These are phyloP conservation scores for Oreortyx pictus DNA, from an alignment of 2,797 vertebrate species.

Conservation along the genomic window DNA sequence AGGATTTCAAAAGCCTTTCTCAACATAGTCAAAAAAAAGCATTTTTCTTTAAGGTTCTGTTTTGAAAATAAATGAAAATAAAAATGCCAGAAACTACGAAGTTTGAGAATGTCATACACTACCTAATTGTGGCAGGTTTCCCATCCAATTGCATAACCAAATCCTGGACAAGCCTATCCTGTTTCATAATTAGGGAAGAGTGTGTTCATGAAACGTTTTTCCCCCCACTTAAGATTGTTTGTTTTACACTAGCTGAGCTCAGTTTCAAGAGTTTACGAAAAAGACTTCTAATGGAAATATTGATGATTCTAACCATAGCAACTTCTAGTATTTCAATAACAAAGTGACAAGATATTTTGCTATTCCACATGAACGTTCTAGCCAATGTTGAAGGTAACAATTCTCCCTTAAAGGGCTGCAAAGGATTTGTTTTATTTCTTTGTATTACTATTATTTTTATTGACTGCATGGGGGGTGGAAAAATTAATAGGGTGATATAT, in stretches of 20 bases:
- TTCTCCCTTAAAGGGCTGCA: neutral
- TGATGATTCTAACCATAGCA: conserved; percentile 58
- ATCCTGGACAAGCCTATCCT: conserved; percentile 41
- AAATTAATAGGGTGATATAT: no score
- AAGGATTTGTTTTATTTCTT: neutral
- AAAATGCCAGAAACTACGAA: neutral
- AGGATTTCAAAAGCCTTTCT: neutral
- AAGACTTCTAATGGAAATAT: conserved; percentile 62
- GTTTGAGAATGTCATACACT: neutral
- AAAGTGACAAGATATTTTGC: conserved; percentile 9
- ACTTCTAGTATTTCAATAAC: conserved; percentile 49
- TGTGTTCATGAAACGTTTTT: conserved; percentile 40
- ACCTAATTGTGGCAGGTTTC: neutral
- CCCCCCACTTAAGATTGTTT: conserved; percentile 52
- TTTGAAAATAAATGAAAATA: conserved; percentile 21
- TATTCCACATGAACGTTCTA: neutral
- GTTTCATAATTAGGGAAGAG: conserved; percentile 55
- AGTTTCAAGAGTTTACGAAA: conserved; percentile 49
- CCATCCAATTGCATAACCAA: conserved; percentile 21
- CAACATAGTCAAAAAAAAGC: neutral
- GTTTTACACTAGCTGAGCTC: conserved; percentile 54
- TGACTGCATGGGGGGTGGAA: no score
- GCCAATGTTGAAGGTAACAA: conserved; percentile 10
- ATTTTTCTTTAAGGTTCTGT: neutral
- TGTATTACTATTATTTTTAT: no score